Evolutionary conservation across 2,888 invertebrate species (phyloP).

Genomic region (Euspilapteryx auroguttella): DNA sequence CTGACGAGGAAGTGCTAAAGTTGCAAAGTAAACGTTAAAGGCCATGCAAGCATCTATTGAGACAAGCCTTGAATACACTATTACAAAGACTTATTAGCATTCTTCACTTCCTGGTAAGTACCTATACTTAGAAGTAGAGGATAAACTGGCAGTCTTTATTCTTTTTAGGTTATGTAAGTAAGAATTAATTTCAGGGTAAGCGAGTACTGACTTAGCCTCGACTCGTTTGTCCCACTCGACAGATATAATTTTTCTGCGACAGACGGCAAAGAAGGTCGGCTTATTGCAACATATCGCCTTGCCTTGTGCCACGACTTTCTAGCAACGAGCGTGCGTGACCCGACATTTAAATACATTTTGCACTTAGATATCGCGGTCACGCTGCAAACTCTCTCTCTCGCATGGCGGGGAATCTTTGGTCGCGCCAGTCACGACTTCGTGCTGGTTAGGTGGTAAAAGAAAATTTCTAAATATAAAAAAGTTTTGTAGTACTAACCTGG

Average conservation of each 20-base stretch:
- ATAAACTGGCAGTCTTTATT: too few relatives aligned
- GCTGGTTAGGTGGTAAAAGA: slow-evolving; percentile 24
- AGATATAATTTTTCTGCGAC: too few relatives aligned
- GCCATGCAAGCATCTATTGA: slow-evolving; percentile 31
- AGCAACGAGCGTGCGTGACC: slow-evolving; percentile 30
- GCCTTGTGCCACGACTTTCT: slow-evolving; percentile 53
- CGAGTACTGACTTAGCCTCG: slow-evolving; percentile 36
- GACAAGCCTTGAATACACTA: slow-evolving; percentile 51
- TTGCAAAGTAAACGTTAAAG: slow-evolving; percentile 36
- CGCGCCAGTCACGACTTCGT: slow-evolving; percentile 48
- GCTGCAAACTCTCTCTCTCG: slow-evolving; percentile 31
- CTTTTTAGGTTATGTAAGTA: too few relatives aligned
- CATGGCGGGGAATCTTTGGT: slow-evolving; percentile 37
- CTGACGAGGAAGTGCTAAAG: slow-evolving; percentile 33
- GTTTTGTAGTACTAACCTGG: slow-evolving; percentile 75
- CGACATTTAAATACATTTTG: slow-evolving; percentile 53
- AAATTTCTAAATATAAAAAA: too few relatives aligned
- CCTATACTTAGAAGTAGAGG: too few relatives aligned
- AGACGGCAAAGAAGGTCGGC: slow-evolving; percentile 49
- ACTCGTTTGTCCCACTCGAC: slow-evolving; percentile 20
- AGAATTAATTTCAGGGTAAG: slow-evolving; percentile 24
- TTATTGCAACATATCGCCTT: slow-evolving; percentile 53
- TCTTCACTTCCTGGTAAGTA: slow-evolving; percentile 53
- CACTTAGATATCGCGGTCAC: slow-evolving; percentile 39
- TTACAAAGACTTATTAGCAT: slow-evolving; percentile 50